phyloP scores from a whole-genome alignment of 1,140 invertebrate genomes.

The Luehdorfia chinensis region DNA sequence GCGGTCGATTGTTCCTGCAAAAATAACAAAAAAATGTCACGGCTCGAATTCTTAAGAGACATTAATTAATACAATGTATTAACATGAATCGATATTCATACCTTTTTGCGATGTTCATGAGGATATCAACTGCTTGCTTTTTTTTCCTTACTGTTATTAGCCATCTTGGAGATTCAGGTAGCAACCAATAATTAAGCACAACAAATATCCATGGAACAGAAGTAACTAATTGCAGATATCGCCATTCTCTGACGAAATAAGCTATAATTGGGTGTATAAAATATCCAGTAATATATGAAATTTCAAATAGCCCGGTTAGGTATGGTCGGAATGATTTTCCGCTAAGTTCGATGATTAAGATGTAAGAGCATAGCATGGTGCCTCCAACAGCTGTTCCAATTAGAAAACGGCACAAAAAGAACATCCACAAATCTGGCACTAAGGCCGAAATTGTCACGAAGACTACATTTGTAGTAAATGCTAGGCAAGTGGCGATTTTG shows the following conservation, averaged over 20 bases:
- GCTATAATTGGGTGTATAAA: constrained; percentile 80
- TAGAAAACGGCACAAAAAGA: constrained; percentile 78
- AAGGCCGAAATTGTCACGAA: constrained; percentile 78
- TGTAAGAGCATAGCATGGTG: constrained; percentile 79
- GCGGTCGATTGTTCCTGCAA: constrained; percentile 74
- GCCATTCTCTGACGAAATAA: constrained; percentile 82
- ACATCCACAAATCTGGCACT: constrained; percentile 79
- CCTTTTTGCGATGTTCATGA: constrained; percentile 55
- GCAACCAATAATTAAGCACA: constrained; percentile 43
- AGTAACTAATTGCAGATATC: constrained; percentile 79
- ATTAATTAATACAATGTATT: no score
- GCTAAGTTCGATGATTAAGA: constrained; percentile 71
- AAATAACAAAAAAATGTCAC: constrained; percentile 8
- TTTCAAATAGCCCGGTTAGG: constrained; percentile 42
- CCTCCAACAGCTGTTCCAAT: constrained; percentile 79
- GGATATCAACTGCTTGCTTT: constrained; percentile 47
- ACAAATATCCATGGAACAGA: constrained; percentile 75
- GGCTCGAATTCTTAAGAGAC: no score
- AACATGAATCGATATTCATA: constrained; percentile 26
- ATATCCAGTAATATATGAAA: constrained; percentile 66
- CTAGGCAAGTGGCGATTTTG: constrained; percentile 77
- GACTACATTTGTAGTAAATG: constrained; percentile 68
- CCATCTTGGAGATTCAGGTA: constrained; percentile 69
- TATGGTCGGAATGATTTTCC: constrained; percentile 63
- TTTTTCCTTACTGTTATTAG: constrained; percentile 55